Conservation (phyloP, 2,797 vertebrate genomes). For the Macroramphosus scolopax region DNA sequence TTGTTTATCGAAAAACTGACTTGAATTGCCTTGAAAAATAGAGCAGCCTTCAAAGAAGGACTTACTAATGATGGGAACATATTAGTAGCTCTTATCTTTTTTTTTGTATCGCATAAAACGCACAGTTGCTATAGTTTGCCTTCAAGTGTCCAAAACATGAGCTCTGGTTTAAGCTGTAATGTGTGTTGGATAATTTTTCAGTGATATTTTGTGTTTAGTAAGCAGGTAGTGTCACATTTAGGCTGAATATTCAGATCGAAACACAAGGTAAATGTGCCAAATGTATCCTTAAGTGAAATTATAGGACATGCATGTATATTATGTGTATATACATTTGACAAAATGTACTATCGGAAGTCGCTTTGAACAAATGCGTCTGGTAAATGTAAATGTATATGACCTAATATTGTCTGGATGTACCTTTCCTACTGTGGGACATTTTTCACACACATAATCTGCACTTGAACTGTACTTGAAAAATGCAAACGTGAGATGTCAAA, state of each 20-base stretch:
- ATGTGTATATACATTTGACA: too few species aligned
- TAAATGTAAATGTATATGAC: too few species aligned
- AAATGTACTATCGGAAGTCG: too few species aligned
- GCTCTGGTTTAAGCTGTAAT: constrained; percentile 1
- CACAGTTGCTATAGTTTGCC: constrained; percentile 30
- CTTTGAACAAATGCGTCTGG: too few species aligned
- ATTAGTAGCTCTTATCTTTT: not conserved
- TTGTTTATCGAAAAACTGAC: too few species aligned
- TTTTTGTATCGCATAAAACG: constrained; percentile 21
- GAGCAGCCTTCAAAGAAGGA: too few species aligned
- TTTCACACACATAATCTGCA: constrained; percentile 25
- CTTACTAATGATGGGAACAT: constrained; percentile 7
- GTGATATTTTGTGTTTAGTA: constrained; percentile 6
- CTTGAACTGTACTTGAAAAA: constrained; percentile 25
- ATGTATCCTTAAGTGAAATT: constrained; percentile 24
- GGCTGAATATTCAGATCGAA: constrained; percentile 2
- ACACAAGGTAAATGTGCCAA: constrained; percentile 18
- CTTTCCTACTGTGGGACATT: constrained; percentile 16
- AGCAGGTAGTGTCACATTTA: constrained; percentile 9
- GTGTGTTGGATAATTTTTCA: constrained; percentile 2
- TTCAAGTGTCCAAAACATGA: not conserved
- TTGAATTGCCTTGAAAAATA: too few species aligned
- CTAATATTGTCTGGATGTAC: constrained; percentile 13
- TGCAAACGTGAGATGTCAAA: too few species aligned
- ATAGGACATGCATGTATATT: constrained; percentile 9